These are phyloP conservation scores for Diachrysia chrysitis DNA, from an alignment of 2,888 invertebrate genomes.

Conservation along the genomic window DNA sequence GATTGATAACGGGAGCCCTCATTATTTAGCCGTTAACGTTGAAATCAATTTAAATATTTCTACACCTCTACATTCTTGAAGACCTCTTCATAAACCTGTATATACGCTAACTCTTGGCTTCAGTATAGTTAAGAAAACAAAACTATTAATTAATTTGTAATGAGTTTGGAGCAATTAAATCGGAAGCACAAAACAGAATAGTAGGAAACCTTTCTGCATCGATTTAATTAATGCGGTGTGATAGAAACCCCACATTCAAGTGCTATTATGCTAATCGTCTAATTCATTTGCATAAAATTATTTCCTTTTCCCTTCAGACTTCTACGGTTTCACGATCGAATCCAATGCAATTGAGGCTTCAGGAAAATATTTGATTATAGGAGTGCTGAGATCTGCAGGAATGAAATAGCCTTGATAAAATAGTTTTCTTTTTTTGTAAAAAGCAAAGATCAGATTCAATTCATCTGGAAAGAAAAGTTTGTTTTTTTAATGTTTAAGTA, in stretches of 20 bases:
- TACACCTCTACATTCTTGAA: too few species aligned
- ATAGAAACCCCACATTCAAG: conserved; percentile 1
- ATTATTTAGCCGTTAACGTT: too few species aligned
- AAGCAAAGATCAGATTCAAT: too few species aligned
- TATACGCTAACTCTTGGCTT: too few species aligned
- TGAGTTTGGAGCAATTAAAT: not conserved
- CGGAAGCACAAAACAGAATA: not conserved
- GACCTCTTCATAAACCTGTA: too few species aligned
- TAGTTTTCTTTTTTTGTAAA: not conserved
- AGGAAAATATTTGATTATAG: not conserved
- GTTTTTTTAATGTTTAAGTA: too few species aligned
- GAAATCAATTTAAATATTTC: too few species aligned
- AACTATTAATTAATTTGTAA: not conserved
- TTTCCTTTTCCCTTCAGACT: not conserved
- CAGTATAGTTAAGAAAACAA: not conserved
- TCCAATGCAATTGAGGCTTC: not conserved
- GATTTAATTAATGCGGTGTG: not conserved
- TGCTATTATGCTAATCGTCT: conserved; percentile 9
- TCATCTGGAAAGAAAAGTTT: too few species aligned
- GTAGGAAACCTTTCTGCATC: not conserved
- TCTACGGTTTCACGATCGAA: conserved; percentile 6
- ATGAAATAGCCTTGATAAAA: not conserved
- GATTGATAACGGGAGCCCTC: too few species aligned
- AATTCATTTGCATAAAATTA: conserved; percentile 8
- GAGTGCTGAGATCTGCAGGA: not conserved